Base-by-base conservation (phyloP, 37 sponge, comb jelly and placozoan species). In the Beroe ovata region DNA sequence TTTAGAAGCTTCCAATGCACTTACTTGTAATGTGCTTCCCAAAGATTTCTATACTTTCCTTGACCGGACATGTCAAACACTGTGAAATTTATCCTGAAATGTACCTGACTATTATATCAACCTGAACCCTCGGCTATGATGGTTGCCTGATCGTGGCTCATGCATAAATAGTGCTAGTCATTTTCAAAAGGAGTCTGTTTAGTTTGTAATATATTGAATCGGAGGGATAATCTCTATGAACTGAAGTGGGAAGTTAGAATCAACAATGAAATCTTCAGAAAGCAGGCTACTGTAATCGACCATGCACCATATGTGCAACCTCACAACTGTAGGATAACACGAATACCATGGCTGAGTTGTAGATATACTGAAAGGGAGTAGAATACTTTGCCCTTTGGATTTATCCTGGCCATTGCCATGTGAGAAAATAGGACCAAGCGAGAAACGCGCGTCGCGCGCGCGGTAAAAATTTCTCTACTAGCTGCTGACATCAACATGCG, bases 61-160 rank as follows among this genome's bases (percentile, higher is more conserved):
- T 97, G 99, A 1, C 99, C 99, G 60, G 99, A 95, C 99, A 97
- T 97, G 61, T 97, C 99, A 71, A 93, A 97, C 60, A 95, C 96
- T 37, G 96, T 94, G 89, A 97, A 97, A 0, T 90, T 42, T 35
- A 97, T 84, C 38, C 97, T 95, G 71, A 0, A 81, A 64, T n/a
- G n/a, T n/a, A n/a, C n/a, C n/a, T n/a, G n/a, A n/a, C n/a, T n/a
- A n/a, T n/a, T n/a, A n/a, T n/a, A n/a, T n/a, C n/a, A n/a, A n/a
- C n/a, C n/a, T n/a, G n/a, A n/a, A n/a, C n/a, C n/a, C n/a, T n/a
- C n/a, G n/a, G n/a, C n/a, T n/a, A n/a, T n/a, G n/a, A n/a, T n/a
- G n/a, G n/a, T n/a, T n/a, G n/a, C n/a, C n/a, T n/a, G n/a, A n/a
- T n/a, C n/a, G n/a, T n/a, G n/a, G n/a, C n/a, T n/a, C n/a, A n/a